A percentile compares a stretch with the other conserved stretches of the same genome.
Evolutionary conservation across 1,140 invertebrate genomes (phyloP).

Genomic region (Euwallacea similis): DNA sequence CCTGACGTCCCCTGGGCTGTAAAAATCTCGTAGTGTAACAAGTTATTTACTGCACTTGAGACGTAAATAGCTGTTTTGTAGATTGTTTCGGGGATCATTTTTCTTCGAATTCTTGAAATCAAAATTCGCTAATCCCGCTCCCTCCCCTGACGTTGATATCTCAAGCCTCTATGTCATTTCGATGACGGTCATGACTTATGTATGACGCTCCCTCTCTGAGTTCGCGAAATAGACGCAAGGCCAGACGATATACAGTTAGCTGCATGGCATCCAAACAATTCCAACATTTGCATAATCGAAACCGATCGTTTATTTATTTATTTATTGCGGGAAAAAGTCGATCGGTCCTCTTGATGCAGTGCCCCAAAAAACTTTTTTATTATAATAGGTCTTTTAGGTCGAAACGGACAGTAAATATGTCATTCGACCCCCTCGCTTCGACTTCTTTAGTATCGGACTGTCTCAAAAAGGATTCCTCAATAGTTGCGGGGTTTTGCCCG

Average conservation of each 20-base stretch:
- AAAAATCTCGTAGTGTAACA: too few relatives aligned
- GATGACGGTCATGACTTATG: slow-evolving; percentile 37
- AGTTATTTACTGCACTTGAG: too few relatives aligned
- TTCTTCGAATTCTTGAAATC: too few relatives aligned
- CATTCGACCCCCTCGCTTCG: slow-evolving; percentile 6
- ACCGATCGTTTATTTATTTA: slow-evolving; percentile 27
- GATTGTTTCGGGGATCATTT: too few relatives aligned
- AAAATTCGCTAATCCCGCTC: too few relatives aligned
- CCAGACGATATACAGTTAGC: slow-evolving; percentile 44
- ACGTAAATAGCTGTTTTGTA: too few relatives aligned
- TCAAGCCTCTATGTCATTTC: too few relatives aligned
- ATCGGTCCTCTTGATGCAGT: slow-evolving; percentile 21
- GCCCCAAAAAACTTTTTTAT: slow-evolving; percentile 18
- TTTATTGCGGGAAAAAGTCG: slow-evolving; percentile 23
- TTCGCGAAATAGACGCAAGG: slow-evolving; percentile 44
- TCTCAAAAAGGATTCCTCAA: too few relatives aligned
- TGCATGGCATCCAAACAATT: slow-evolving; percentile 40
- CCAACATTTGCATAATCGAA: slow-evolving; percentile 37
- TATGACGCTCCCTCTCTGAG: slow-evolving; percentile 39
- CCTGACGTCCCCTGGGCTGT: too few relatives aligned
- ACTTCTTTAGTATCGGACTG: neutral
- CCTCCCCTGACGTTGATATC: too few relatives aligned
- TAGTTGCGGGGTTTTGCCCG: too few relatives aligned
- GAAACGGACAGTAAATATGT: slow-evolving; percentile 16
- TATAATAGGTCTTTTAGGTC: slow-evolving; percentile 11